Conservation (phyloP, 2,797 vertebrate genomes). For the Galagoides demidoff region DNA sequence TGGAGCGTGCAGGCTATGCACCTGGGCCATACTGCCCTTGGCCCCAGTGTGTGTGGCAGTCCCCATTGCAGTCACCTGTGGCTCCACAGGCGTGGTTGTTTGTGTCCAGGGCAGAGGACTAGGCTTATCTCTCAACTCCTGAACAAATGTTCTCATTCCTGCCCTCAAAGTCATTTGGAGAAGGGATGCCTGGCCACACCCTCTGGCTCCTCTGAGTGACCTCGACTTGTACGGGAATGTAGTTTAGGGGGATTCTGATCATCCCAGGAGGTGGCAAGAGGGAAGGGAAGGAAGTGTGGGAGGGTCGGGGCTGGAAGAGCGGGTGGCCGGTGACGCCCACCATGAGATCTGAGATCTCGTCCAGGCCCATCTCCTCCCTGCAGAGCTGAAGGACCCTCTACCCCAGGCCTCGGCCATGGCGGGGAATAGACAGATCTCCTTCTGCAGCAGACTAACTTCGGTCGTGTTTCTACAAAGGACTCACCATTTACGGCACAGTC, state of each 20-base stretch:
- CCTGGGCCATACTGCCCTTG: fast-evolving
- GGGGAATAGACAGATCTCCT: slow-evolving; percentile 77
- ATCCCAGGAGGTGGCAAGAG: background rate
- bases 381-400: background rate
- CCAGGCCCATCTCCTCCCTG: fast-evolving
- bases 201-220: background rate
- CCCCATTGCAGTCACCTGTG: fast-evolving
- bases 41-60: fast-evolving
- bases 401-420: background rate
- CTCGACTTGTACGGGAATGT: fast-evolving
- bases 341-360: fast-evolving
- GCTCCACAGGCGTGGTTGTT: fast-evolving
- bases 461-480: slow-evolving; percentile 83
- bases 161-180: background rate
- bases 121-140: background rate
- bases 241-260: background rate
- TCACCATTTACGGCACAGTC: slow-evolving; percentile 79
- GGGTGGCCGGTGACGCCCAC: fast-evolving
- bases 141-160: background rate
- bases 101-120: background rate
- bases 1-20: fast-evolving
- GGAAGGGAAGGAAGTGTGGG: background rate
- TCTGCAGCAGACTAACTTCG: slow-evolving; percentile 80
- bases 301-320: no score
- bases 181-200: background rate